Conservation (phyloP, 1,140 invertebrate species). For the Cydia pomonella region DNA sequence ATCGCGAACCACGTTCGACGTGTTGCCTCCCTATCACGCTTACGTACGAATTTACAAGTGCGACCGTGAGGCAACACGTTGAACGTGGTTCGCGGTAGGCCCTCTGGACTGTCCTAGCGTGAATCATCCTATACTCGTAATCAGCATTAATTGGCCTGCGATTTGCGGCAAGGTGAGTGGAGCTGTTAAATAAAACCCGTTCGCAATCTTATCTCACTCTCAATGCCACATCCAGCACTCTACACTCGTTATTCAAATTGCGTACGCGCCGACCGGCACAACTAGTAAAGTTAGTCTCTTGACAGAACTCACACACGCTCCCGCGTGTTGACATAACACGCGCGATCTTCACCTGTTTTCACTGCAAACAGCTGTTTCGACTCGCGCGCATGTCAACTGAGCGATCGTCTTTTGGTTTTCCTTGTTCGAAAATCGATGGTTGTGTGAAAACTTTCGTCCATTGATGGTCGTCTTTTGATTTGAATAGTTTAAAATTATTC, state of each 20-base stretch:
- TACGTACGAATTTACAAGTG: no score
- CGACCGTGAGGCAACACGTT: no score
- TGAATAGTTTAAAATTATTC: not conserved
- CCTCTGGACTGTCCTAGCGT: no score
- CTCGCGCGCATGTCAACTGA: not conserved
- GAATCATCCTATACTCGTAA: no score
- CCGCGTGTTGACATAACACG: slow-evolving; percentile 4
- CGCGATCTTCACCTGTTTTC: not conserved
- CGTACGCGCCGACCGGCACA: not conserved
- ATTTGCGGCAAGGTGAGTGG: no score
- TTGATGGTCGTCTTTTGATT: slow-evolving; percentile 3
- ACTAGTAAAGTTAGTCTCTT: not conserved
- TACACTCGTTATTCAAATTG: not conserved
- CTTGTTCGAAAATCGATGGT: not conserved
- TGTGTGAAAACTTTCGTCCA: not conserved
- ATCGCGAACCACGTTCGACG: no score
- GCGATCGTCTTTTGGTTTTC: not conserved
- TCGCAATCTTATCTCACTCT: not conserved
- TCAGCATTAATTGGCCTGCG: no score
- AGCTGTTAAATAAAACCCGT: no score
- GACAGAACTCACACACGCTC: not conserved
- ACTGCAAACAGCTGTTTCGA: not conserved
- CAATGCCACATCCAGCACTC: slow-evolving; percentile 5
- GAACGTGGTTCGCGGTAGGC: no score
- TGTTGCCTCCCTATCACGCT: no score